These are phyloP conservation scores for Crotalus horridus DNA, from an alignment of 2,113 vertebrate genomes.

Conservation along the genomic window DNA sequence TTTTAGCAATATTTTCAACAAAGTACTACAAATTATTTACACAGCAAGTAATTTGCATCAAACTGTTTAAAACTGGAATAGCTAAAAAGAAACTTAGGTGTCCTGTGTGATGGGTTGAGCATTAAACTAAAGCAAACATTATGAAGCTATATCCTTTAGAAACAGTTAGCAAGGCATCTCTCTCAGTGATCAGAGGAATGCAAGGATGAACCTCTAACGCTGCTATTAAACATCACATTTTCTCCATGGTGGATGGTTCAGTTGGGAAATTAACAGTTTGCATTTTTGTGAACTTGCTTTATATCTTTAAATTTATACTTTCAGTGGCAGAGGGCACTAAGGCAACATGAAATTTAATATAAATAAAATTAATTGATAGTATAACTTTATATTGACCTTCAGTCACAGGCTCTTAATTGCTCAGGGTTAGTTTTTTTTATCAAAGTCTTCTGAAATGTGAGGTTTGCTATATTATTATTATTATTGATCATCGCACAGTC, in stretches of 20 bases:
- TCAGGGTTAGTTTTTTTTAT: too few species aligned
- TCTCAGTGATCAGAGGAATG: background rate
- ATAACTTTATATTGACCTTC: background rate
- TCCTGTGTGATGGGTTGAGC: background rate
- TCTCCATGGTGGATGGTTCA: background rate
- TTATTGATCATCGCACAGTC: too few species aligned
- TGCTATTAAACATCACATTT: background rate
- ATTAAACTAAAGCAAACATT: background rate
- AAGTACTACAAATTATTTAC: background rate
- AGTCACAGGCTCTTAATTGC: background rate
- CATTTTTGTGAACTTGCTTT: background rate
- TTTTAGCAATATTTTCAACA: background rate
- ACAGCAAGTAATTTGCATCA: background rate
- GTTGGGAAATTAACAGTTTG: background rate
- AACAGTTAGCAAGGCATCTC: background rate
- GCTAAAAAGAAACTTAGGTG: background rate
- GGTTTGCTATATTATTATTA: background rate
- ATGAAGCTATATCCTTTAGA: background rate
- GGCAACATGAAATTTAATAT: background rate
- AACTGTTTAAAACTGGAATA: background rate
- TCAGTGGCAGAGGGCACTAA: background rate
- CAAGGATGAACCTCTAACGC: background rate
- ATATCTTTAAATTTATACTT: background rate
- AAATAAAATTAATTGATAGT: background rate
- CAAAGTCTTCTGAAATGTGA: background rate